These are phyloP conservation scores for Holcopasites calliopsidis DNA, from an alignment of 1,140 invertebrate species.

Conservation along the genomic window DNA sequence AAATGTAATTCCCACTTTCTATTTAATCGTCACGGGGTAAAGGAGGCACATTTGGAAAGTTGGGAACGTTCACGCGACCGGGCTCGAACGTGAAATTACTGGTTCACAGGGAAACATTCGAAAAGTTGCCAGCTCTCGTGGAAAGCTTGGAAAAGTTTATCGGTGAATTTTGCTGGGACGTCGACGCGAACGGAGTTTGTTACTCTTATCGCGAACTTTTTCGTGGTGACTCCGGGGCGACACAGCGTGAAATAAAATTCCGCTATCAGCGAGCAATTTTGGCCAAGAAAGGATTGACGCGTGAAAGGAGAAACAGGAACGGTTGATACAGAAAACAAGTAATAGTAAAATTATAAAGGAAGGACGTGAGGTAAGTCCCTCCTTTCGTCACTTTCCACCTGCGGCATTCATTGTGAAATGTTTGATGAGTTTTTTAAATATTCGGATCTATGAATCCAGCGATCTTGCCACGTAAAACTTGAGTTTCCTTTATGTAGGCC, in stretches of 20 bases:
- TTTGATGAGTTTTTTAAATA: not conserved
- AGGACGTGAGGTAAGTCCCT: no score
- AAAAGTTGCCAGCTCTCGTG: not conserved
- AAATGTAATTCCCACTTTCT: not conserved
- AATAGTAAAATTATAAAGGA: no score
- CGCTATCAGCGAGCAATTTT: not conserved
- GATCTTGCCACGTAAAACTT: not conserved
- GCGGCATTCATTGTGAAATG: not conserved
- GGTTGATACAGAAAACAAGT: no score
- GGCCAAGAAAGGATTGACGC: not conserved
- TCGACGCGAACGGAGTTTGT: not conserved
- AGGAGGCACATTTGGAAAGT: not conserved
- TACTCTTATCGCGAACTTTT: not conserved
- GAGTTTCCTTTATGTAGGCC: not conserved
- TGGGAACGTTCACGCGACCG: not conserved
- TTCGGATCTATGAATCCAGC: not conserved
- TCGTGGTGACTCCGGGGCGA: not conserved
- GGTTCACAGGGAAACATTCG: not conserved
- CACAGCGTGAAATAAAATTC: not conserved
- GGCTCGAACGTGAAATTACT: not conserved
- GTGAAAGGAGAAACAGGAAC: not conserved
- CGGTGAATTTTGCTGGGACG: not conserved
- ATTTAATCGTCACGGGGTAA: no score
- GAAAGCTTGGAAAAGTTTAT: not conserved
- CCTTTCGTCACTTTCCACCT: no score